Evolutionary conservation across 2,888 invertebrate genomes (phyloP).

Genomic region (Pollenia labialis): DNA sequence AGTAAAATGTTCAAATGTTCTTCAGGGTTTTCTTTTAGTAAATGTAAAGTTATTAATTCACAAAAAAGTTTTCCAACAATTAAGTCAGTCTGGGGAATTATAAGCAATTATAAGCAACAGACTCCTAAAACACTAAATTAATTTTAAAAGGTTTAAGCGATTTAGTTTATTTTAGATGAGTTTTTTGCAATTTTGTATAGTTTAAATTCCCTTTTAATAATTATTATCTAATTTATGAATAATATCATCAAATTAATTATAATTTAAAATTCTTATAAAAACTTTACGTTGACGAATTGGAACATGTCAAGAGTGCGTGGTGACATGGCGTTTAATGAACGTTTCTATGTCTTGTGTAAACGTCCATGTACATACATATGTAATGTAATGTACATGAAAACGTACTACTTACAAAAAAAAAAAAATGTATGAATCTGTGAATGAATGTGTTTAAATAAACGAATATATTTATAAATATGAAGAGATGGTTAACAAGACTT

Average conservation of each 20-base stretch:
- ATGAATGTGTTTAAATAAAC: constrained; percentile 2
- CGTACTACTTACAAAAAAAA: not conserved
- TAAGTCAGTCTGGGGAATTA: no score
- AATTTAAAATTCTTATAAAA: constrained; percentile 36
- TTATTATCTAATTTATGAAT: constrained; percentile 33
- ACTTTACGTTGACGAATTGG: constrained; percentile 57
- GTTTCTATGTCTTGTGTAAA: not conserved
- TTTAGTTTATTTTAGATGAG: not conserved
- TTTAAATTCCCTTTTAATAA: not conserved
- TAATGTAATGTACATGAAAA: not conserved
- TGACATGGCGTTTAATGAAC: constrained; percentile 38
- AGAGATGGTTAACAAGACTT: not conserved
- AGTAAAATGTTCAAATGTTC: no score
- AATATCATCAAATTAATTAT: constrained; percentile 52
- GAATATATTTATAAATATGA: constrained; percentile 3
- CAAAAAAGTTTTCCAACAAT: no score
- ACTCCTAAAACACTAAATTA: no score
- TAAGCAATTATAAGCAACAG: no score
- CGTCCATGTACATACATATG: not conserved
- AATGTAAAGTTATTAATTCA: no score
- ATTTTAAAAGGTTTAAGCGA: not conserved
- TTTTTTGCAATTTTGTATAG: constrained; percentile 13
- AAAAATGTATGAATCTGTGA: not conserved
- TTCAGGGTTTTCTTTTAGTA: no score
- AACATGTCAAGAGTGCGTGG: constrained; percentile 66